phyloP scores from a whole-genome alignment of 2,797 vertebrate genomes.

The Sphaeramia orbicularis region DNA sequence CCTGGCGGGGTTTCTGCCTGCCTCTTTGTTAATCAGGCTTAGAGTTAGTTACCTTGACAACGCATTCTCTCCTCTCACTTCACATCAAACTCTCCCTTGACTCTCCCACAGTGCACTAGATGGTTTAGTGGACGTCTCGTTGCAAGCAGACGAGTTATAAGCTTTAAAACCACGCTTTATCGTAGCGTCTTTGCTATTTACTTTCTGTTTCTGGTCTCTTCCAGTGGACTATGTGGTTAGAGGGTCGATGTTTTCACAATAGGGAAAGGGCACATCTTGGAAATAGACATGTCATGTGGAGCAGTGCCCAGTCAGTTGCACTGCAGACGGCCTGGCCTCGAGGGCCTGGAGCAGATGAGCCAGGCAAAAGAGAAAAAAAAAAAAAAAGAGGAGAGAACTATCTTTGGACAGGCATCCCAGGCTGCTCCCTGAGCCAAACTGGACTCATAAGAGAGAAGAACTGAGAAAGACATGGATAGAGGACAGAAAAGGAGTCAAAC shows the following conservation, averaged over 20 bases:
- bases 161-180: slow-evolving; percentile 21
- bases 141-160: slow-evolving; percentile 34
- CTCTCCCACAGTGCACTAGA: slow-evolving; percentile 1
- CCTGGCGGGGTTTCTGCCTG: slow-evolving; percentile 13
- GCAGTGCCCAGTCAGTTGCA: slow-evolving; percentile 61
- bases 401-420: slow-evolving; percentile 54
- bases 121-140: slow-evolving; percentile 25
- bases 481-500: slow-evolving; percentile 14
- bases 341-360: slow-evolving; percentile 54
- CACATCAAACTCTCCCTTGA: slow-evolving; percentile 7
- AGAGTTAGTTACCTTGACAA: slow-evolving; percentile 54
- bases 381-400: slow-evolving; percentile 52
- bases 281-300: slow-evolving; percentile 74
- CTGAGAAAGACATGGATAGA: slow-evolving; percentile 22
- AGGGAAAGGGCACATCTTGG: slow-evolving; percentile 55
- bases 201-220: slow-evolving; percentile 17
- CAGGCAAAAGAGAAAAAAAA: slow-evolving; percentile 29
- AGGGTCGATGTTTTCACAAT: slow-evolving; percentile 56
- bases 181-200: too few relatives aligned
- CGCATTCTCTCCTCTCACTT: slow-evolving; percentile 11
- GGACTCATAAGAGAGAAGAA: slow-evolving; percentile 39
- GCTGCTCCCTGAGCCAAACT: slow-evolving; percentile 48
- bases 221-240: slow-evolving; percentile 41
- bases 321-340: slow-evolving; percentile 47
- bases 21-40: slow-evolving; percentile 45